Base-by-base conservation (phyloP, 2,113 vertebrate genomes). In the Anolis sagrei region DNA sequence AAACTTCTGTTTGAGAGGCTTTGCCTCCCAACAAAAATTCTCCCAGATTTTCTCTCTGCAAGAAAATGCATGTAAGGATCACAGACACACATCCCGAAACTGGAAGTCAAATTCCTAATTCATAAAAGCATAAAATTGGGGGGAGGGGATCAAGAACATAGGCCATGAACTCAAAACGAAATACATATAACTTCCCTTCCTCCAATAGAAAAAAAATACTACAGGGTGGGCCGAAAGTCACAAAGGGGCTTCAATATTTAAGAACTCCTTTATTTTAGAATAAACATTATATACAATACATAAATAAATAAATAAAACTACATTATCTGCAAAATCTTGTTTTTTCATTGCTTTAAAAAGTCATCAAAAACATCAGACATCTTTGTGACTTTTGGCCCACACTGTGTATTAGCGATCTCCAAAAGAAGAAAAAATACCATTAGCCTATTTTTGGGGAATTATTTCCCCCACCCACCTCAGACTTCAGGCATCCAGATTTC, bases 1-100 rank as follows among this genome's bases (percentile, higher is more conserved):
- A 94, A 94, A 95, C 92, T 95, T 93, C 88, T 94, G 88, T n/a
- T 74, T 16, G 82, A 89, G 73, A 11, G 91, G 83, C 93, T 87
- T 82, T 27, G 49, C 36, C 13, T 16, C 3, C 14, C 13, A 58
- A 13, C 14, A 58, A 13, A 58, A 58, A 54, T 25, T 1, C 68
- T 79, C 61, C 68, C 54, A 73, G 76, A 68, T 73, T 89, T 76
- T 5, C 29, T 32, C 81, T 79, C 36, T 82, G 82, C 36, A 58
- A 74, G 13, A 36, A 75, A 51, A 68, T 29, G 61, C 5, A 90
- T 88, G 25, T 51, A 77, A 83, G 18, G 13, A 64, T 69, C 54
- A 29, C 62, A 76, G 4, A 58, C 25, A 48, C 68, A 13, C 9
- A 25, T 1, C 58, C 73, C 13, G 1, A 10, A 1, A 74, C 11